These are phyloP conservation scores for Drosophila melanica DNA, from an alignment of 1,140 invertebrate species.

Conservation along the genomic window DNA sequence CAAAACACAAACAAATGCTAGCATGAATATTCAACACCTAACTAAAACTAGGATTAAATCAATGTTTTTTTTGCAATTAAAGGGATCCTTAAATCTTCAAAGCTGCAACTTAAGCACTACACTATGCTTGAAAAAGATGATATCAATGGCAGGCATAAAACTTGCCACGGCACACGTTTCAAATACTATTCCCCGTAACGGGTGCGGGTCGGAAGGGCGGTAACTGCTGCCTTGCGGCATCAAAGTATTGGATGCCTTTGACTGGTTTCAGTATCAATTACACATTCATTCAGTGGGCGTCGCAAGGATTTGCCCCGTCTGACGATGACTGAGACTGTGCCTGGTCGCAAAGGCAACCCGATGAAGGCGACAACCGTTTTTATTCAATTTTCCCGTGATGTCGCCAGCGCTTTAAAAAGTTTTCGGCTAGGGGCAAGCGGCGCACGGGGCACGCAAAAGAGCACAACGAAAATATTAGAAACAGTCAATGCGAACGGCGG, in stretches of 20 bases:
- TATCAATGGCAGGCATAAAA: constrained; percentile 38
- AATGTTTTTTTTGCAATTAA: constrained; percentile 20
- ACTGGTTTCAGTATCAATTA: constrained; percentile 72
- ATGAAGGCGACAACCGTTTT: constrained; percentile 61
- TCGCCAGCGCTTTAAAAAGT: constrained; percentile 56
- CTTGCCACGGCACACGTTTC: constrained; percentile 30
- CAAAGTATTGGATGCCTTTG: constrained; percentile 55
- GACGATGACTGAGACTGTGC: constrained; percentile 22
- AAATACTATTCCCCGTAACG: neutral
- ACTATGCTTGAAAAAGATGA: constrained; percentile 20
- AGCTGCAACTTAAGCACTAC: constrained; percentile 21
- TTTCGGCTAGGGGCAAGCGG: constrained; percentile 7
- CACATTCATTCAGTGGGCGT: constrained; percentile 67
- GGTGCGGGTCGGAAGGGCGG: neutral
- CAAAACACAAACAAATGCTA: neutral
- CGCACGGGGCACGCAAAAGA: constrained; percentile 18
- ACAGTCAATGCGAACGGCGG: constrained; percentile 46
- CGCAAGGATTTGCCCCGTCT: constrained; percentile 52
- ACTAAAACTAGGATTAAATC: constrained; percentile 9
- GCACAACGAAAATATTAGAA: constrained; percentile 67
- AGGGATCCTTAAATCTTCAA: constrained; percentile 31
- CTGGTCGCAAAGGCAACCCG: constrained; percentile 11
- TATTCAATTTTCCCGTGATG: constrained; percentile 65
- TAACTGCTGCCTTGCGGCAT: constrained; percentile 19
- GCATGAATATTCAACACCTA: neutral